These are phyloP conservation scores for Trialeurodes vaporariorum DNA, from an alignment of 1,140 invertebrate species.

Conservation along the genomic window DNA sequence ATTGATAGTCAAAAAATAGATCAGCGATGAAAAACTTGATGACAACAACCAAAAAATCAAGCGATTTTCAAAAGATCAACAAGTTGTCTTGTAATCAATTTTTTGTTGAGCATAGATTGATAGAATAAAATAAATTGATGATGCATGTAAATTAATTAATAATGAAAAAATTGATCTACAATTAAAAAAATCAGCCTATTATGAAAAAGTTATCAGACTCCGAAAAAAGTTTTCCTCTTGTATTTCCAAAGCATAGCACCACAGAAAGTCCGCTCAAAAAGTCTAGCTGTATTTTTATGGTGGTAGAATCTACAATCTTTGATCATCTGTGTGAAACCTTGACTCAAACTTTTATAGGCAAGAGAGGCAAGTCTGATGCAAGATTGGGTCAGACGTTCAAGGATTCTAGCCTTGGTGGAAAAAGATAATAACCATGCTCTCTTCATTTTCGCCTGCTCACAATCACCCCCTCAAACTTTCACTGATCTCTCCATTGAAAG, in stretches of 20 bases:
- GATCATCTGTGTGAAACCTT: too few species aligned
- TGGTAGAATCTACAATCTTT: too few species aligned
- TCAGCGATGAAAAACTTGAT: background rate
- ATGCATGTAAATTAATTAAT: background rate
- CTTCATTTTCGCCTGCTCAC: conserved; percentile 46
- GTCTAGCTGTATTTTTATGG: too few species aligned
- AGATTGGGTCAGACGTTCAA: conserved; percentile 40
- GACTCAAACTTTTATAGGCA: conserved; percentile 26
- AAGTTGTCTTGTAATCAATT: too few species aligned
- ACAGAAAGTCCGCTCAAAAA: too few species aligned
- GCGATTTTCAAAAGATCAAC: too few species aligned
- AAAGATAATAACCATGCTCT: conserved; percentile 48
- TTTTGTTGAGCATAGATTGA: background rate
- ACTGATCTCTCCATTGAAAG: conserved; percentile 58
- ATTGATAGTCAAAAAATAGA: too few species aligned
- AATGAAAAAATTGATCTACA: too few species aligned
- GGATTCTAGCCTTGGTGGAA: conserved; percentile 52
- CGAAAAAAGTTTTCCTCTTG: too few species aligned
- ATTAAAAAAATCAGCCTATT: background rate
- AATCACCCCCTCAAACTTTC: conserved; percentile 47
- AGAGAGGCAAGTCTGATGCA: conserved; percentile 43
- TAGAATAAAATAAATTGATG: background rate
- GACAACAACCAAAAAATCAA: background rate
- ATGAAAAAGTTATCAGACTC: background rate
- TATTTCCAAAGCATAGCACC: too few species aligned